Evolutionary conservation across 64 coral and sea anemone species (phyloP), one percentile per base, ranked within the genome.

Genomic region (Actinia equina): DNA sequence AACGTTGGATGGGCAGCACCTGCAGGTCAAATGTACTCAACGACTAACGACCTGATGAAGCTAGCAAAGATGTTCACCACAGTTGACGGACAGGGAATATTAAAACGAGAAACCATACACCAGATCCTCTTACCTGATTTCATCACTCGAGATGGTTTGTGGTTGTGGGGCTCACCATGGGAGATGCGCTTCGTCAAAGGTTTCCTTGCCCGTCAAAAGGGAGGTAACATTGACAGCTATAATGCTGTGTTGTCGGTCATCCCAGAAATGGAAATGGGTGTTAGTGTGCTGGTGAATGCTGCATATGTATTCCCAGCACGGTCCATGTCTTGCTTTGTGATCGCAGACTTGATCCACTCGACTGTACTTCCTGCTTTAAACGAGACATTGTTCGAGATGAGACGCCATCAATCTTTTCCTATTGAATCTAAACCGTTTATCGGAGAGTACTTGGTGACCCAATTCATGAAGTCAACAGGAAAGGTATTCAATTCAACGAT

Each of bases 1-100:
- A 70, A 89, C 7, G n/a, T 94, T n/a, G 92, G 92, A 27, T 94
- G 92, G 88, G 46, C 61, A 27, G 88, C 17, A 0, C 92, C 92
- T 1, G 88, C 78, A 80, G 92, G 84, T 53, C 43, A 82, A 17
- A 89, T 94, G 74, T 89, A 94, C 54, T 94, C 92, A 15, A 87
- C 88, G 0, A 37, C 84, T 16, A 46, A 26, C 26, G 92, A 94
- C 44, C 83, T 94, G 12, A 64, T 86, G n/a, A 94, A 94, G 16
- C 74, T 94, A 11, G 88, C 82, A 58, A 89, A 45, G 16, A 45
- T 87, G 58, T 87, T 94, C 45, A 77, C 88, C 20, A 79, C 85
- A n/a, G 15, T 25, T 18, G 42, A 86, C 17, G 77, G 64, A 8
- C 83, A 85, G 63, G 58, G 15, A 11, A 57, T 86, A 3, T 82